Conservation (phyloP, 2,888 invertebrate species). For the Steromphala cineraria region DNA sequence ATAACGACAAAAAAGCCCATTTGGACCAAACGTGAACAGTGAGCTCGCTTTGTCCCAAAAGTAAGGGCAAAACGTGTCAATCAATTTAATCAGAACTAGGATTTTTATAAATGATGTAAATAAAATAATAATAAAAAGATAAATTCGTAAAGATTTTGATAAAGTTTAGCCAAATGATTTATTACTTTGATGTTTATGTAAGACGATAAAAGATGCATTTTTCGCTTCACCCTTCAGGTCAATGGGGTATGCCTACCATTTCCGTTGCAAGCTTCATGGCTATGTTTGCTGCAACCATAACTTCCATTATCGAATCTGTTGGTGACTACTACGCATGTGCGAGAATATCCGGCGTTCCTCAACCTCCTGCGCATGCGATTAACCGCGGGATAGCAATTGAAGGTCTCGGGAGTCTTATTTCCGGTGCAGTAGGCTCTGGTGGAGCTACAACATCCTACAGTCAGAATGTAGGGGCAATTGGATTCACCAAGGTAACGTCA, state of each 20-base stretch:
- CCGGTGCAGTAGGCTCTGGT: constrained; percentile 90
- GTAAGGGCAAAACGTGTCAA: too few species aligned
- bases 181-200: too few species aligned
- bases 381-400: constrained; percentile 85
- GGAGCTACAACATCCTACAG: constrained; percentile 93
- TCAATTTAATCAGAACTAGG: too few species aligned
- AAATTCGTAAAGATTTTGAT: too few species aligned
- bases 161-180: too few species aligned
- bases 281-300: constrained; percentile 68
- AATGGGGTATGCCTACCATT: constrained; percentile 72
- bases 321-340: constrained; percentile 95
- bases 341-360: constrained; percentile 81
- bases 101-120: too few species aligned
- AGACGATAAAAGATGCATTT: background rate
- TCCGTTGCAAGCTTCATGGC: constrained; percentile 66
- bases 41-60: too few species aligned
- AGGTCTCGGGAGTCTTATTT: constrained; percentile 87
- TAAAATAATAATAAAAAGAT: too few species aligned
- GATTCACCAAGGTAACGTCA: constrained; percentile 84
- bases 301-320: constrained; percentile 77
- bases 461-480: constrained; percentile 93
- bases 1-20: too few species aligned
- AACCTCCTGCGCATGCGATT: constrained; percentile 90
- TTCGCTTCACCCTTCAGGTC: constrained; percentile 46
- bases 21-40: too few species aligned